A percentile compares a stretch with the other conserved stretches of the same genome.
These are phyloP conservation scores for Rotaria macrura DNA, from an alignment of 2,888 invertebrate species.

Conservation along the genomic window DNA sequence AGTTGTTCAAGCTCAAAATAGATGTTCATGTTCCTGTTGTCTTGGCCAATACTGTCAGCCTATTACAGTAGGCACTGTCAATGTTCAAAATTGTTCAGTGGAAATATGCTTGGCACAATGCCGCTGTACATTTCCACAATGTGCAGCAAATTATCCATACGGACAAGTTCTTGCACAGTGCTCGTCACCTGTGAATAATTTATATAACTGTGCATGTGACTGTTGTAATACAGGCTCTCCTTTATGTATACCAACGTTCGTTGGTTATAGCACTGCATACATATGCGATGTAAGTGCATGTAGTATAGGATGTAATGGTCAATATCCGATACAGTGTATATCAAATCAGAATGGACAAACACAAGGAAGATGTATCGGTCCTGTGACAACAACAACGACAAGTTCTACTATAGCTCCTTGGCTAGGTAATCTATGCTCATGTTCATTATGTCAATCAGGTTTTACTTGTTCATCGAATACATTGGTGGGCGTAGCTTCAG, in stretches of 20 bases:
- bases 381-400: not conserved
- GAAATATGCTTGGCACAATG: not conserved
- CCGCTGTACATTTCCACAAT: not conserved
- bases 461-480: not conserved
- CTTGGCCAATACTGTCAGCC: no score
- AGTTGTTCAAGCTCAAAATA: no score
- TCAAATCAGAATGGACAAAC: not conserved
- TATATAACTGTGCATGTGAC: not conserved
- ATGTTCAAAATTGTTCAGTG: not conserved
- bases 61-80: no score
- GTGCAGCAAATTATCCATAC: not conserved
- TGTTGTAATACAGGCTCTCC: not conserved
- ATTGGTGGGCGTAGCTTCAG: not conserved
- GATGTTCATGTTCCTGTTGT: no score
- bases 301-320: not conserved
- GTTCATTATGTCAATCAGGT: not conserved
- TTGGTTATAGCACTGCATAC: not conserved
- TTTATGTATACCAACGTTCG: not conserved
- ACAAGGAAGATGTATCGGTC: not conserved
- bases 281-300: not conserved
- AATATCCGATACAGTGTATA: not conserved
- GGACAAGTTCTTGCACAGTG: not conserved
- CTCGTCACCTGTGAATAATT: not conserved
- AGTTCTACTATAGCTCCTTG: not conserved
- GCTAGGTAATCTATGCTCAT: not conserved